Evolutionary conservation across 2,113 vertebrate genomes (phyloP).

Genomic region (Pongo abelii): DNA sequence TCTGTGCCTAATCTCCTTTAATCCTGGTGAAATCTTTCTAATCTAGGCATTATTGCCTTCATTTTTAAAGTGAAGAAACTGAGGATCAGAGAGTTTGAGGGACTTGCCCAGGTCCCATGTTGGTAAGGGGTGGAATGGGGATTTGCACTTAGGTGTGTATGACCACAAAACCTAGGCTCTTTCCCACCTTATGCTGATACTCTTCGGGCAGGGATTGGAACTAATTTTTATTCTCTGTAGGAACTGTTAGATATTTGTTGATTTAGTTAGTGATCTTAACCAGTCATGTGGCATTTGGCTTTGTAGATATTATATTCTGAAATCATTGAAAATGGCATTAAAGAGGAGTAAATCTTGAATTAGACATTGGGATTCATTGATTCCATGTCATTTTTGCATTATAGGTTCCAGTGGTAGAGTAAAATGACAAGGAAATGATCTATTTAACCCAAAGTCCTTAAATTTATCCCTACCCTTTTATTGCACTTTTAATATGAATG

Average conservation of each 20-base stretch:
- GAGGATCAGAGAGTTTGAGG: background rate
- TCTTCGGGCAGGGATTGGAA: background rate
- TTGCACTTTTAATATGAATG: background rate
- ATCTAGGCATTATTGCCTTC: background rate
- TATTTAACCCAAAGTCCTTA: background rate
- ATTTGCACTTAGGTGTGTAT: background rate
- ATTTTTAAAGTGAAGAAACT: background rate
- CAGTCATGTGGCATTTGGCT: background rate
- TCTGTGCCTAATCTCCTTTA: background rate
- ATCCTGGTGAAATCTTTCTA: background rate
- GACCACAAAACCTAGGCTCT: too few relatives aligned
- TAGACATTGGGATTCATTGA: background rate
- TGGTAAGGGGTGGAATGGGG: background rate
- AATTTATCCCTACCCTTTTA: background rate
- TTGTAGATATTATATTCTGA: conserved; percentile 19
- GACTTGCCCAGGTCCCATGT: background rate
- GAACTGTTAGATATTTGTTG: background rate
- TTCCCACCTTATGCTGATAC: background rate
- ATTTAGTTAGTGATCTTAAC: background rate
- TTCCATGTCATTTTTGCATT: background rate
- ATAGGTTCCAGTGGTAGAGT: background rate
- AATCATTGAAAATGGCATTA: background rate
- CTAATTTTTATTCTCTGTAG: background rate
- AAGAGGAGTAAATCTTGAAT: background rate
- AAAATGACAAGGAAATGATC: background rate